Evolutionary conservation across 2,113 vertebrate genomes (phyloP), one percentile per base, ranked within the genome.

Genomic region (Gallinago jamesoni): DNA sequence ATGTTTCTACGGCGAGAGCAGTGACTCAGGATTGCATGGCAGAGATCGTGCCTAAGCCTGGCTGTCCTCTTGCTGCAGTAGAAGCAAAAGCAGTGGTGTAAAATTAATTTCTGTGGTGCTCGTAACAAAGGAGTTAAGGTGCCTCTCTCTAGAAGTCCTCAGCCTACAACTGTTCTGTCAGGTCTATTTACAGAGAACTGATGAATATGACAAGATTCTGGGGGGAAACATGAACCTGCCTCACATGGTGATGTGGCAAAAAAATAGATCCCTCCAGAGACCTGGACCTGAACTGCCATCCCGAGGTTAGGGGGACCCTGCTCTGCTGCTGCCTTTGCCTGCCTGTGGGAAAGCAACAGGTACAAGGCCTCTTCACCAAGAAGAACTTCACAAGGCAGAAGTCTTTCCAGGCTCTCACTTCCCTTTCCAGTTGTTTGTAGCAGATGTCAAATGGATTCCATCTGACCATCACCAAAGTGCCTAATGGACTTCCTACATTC

Each of bases 221-320:
- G 70, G 68, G 62, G 43, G 92, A 95, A 97, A 95, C 17, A 37
- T 27, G 62, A 95, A 80, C 67, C 67, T 83, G 53, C 73, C 83
- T 84, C 35, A 20, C 4, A 1, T 63, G 78, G 62, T 85, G 84
- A 93, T 74, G 28, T 43, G 35, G 73, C 0, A 7, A 91, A 94
- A 89, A 94, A 92, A 43, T 45, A 94, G 70, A 90, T 74, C 43
- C 30, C 82, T 89, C 35, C 45, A 50, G 77, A 79, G 86, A 87
- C 31, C 64, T 68, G 69, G 47, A 75, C 16, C 24, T 84, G 59
- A 88, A 67, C 16, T 63, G 57, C 48, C 8, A 4, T 70, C 59
- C 35, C 68, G 87, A 84, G 72, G 70, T 95, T 85, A 77, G 13
- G 11, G 25, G n/a, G 24, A 4, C 41, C 91, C 47, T 1, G 3